Evolutionary conservation across 2,888 invertebrate species (phyloP), one percentile per base, ranked within the genome.

Genomic region (Dione vanillae): DNA sequence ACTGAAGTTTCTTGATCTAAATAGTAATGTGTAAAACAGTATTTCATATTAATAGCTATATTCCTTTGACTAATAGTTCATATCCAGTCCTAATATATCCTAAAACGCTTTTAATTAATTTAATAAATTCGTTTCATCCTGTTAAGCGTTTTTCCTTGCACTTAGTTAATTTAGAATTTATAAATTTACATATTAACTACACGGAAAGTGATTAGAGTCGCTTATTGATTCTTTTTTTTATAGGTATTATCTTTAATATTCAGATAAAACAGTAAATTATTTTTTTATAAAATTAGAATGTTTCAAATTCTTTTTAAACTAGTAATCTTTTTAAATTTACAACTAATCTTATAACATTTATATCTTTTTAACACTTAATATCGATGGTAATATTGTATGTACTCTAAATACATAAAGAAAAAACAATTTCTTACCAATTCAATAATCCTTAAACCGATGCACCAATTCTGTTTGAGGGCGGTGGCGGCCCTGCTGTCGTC

Each of bases 391-490:
- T 3, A 27, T 27, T 27, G 2, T 27, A 27, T 27, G 2, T 27
- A 27, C 5, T 3, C 27, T 27, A 27, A 14, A 14, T 47, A 10
- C 9, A 11, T 7, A 37, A 14, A 2, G 1, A 51, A 19, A 10
- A 2, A 3, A 49, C 16, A 16, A 19, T 16, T 12, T 80, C 95
- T 94, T 82, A 96, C 96, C 92, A 96, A 84, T 87, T 96, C 95
- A 11, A 94, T 77, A 45, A 94, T 85, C 84, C 96, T 94, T 10
- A 95, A 86, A 0, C 94, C 91, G 58, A 95, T 85, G 70, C 95
- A 95, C 93, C 95, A 94, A 85, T 94, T 85, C 79, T 92, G 87
- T 80, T 92, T 93, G 70, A 91, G 67, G 73, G 87, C 86, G 11
- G 88, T 85, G 12, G 90, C 89, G 19, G 92, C 85, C 75, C 85